Base-by-base conservation (phyloP, 2,888 invertebrate genomes). In the Heliconius ismenius region DNA sequence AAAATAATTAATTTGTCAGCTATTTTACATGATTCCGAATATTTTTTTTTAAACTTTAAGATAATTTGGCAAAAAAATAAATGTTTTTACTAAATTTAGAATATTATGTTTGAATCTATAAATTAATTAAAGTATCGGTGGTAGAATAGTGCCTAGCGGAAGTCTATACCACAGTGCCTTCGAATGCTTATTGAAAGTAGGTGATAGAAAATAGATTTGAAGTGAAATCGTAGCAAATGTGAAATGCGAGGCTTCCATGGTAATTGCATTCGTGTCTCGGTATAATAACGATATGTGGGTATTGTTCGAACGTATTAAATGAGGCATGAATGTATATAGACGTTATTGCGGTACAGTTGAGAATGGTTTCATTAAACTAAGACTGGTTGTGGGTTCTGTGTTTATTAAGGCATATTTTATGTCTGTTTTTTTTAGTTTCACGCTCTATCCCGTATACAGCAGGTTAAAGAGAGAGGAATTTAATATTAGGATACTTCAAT, bases 201-300 rank as follows among this genome's bases (percentile, higher is more conserved):
- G 78, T 80, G 79, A 78, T 81, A 81, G 78, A 70, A 78, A 81
- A 83, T 82, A 81, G 82, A 82, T 81, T 81, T 78, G 74, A 79
- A 83, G 78, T 81, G 81, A 80, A 79, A 81, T 77, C 80, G 76
- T 79, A 81, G 73, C 78, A 83, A 84, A 87, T 88, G 87, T 87
- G 85, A 87, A 87, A 86, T 85, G 86, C 84, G 83, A 85, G 82
- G 54, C 69, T 32, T 69, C 69, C 84, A 83, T 83, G 79, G 86
- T 87, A 88, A 90, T 89, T 89, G 88, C 85, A 84, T 89, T 89
- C 89, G 88, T 89, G 90, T 87, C 82, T 82, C 87, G 87, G 62
- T 78, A 78, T 54, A 77, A 75, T 75, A 75, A 72, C 68, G 78
- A 67, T 65, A 68, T 24, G 73, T 73, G 62, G 62, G 70, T 67